Evolutionary conservation across 2,888 invertebrate species (phyloP), one percentile per base, ranked within the genome.

Genomic region (Terebella lapidaria): DNA sequence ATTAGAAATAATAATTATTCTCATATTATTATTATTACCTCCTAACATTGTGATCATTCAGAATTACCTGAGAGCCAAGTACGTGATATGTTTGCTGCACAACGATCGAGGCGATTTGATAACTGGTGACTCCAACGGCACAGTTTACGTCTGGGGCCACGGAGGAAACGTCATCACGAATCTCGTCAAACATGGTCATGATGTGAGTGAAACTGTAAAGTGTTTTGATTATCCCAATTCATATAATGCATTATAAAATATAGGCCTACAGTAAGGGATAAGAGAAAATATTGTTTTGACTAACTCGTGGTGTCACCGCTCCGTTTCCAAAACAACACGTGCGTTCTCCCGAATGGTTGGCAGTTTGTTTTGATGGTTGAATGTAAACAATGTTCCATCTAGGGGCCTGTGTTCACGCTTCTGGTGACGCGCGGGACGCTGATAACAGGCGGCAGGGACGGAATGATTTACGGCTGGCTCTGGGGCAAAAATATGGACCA

Each of bases 91-190:
- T 58, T 53, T 74, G 56, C 58, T 69, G 3, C 74, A 74, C 63
- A 77, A 65, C 15, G 72, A 72, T 1, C 63, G 63, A 35, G 77
- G 77, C 0, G 76, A 77, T 54, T 65, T 77, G 3, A 66, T 78
- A 5, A 78, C 77, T 0, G 78, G 78, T 1, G 77, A 78, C 61
- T 78, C 77, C 3, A 78, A 78, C 58, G 78, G 78, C 42, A 78
- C 76, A 3, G 71, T 79, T 22, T 78, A 79, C 60, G 68, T 78
- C 20, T 79, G 78, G 76, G 75, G 71, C 1, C 68, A 72, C 47
- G 72, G 72, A 1, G 72, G 72, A 15, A 75, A 75, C 59, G 70
- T 64, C 52, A 74, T 78, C 60, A 73, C 72, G 18, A 78, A 78
- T 67, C 72, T 71, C 59, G 68, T 78, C 61, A 78, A 78, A 58